Evolutionary conservation across 2,113 vertebrate species (phyloP).

Genomic region (Upupa epops): DNA sequence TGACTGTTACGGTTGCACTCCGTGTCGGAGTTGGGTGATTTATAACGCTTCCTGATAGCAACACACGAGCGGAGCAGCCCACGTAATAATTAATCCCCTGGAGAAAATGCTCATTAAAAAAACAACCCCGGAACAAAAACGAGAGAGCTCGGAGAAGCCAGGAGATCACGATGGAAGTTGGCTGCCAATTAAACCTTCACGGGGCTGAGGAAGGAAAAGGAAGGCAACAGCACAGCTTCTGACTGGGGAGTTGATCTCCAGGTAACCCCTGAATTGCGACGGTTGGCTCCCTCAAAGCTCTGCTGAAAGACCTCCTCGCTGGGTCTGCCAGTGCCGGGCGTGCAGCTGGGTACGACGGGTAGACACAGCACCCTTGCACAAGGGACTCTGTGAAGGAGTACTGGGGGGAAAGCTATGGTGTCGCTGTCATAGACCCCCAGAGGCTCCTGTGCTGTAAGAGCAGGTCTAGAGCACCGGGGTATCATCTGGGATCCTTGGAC

Average conservation of each 20-base stretch:
- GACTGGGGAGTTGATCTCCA: constrained; percentile 58
- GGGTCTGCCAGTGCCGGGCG: constrained; percentile 18
- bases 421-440: background rate
- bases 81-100: constrained; percentile 78
- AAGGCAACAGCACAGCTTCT: constrained; percentile 51
- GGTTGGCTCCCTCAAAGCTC: constrained; percentile 18
- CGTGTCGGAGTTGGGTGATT: constrained; percentile 66
- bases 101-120: constrained; percentile 69
- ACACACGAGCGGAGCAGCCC: constrained; percentile 73
- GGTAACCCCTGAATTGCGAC: constrained; percentile 14
- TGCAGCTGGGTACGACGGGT: background rate
- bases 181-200: constrained; percentile 74
- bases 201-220: constrained; percentile 57
- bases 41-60: constrained; percentile 74
- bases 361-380: background rate
- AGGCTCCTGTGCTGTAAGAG: background rate
- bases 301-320: constrained; percentile 16
- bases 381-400: background rate
- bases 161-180: constrained; percentile 66
- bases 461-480: background rate
- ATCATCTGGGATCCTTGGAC: background rate
- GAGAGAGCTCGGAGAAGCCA: constrained; percentile 69
- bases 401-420: background rate
- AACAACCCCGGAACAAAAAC: constrained; percentile 57
- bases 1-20: constrained; percentile 60